Conservation (phyloP, 1,140 invertebrate species). For the Colletes gigas region DNA sequence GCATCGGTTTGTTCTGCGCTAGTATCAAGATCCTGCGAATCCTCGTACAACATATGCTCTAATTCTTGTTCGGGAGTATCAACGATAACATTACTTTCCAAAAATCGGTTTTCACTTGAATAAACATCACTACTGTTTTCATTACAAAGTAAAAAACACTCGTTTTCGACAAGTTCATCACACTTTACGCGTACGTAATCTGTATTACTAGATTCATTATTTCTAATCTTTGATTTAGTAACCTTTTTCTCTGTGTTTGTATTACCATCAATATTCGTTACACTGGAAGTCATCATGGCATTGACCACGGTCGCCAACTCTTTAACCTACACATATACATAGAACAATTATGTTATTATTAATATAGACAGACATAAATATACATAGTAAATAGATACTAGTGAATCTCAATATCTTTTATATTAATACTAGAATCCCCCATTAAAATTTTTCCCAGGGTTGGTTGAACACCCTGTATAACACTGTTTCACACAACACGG, state of each 20-base stretch:
- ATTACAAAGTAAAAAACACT: conserved; percentile 25
- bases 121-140: conserved; percentile 39
- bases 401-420: not conserved
- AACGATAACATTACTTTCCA: conserved; percentile 32
- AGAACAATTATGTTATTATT: conserved; percentile 11
- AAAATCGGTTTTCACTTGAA: conserved; percentile 32
- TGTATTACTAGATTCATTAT: conserved; percentile 9
- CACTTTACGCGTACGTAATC: conserved; percentile 39
- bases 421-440: no score
- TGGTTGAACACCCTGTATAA: no score
- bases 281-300: conserved; percentile 68
- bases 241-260: conserved; percentile 17
- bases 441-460: no score
- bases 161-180: conserved; percentile 40
- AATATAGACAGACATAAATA: not conserved
- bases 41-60: conserved; percentile 64
- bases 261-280: conserved; percentile 25
- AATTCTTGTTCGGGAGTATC: conserved; percentile 55
- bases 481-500: no score
- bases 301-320: conserved; percentile 76
- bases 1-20: conserved; percentile 10
- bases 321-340: conserved; percentile 75
- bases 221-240: conserved; percentile 22
- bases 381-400: not conserved
- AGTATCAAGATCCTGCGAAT: conserved; percentile 22